Evolutionary conservation across 2,113 vertebrate genomes (phyloP).

Genomic region (Onychostruthus taczanowskii): DNA sequence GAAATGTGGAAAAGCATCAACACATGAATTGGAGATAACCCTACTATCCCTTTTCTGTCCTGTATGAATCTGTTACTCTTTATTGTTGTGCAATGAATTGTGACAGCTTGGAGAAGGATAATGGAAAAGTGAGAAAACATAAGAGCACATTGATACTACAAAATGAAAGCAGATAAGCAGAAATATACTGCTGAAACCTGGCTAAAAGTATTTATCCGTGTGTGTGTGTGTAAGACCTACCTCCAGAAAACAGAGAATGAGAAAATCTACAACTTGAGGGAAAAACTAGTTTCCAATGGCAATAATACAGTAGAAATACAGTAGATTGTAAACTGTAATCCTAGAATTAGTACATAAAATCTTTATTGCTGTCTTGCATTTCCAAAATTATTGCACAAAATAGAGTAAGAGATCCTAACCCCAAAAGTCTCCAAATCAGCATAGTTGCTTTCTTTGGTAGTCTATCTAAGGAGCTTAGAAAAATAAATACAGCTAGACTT

Average conservation of each 20-base stretch:
- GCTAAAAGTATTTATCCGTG: not conserved
- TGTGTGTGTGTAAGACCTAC: not conserved
- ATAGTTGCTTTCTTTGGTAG: not conserved
- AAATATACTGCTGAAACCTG: not conserved
- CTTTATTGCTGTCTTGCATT: not conserved
- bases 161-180: not conserved
- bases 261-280: not conserved
- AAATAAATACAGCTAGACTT: not conserved
- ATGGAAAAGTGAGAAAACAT: not conserved
- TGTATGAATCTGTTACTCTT: not conserved
- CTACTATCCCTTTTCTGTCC: not conserved
- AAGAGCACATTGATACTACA: not conserved
- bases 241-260: not conserved
- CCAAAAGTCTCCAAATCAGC: not conserved
- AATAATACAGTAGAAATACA: not conserved
- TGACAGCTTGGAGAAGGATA: not conserved
- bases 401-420: not conserved
- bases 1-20: not conserved
- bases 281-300: not conserved
- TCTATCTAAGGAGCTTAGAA: not conserved
- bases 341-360: not conserved
- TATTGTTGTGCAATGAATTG: not conserved
- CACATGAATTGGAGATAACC: not conserved
- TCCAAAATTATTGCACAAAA: not conserved
- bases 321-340: not conserved